phyloP scores from a whole-genome alignment of 2,797 vertebrate species.

The Cryptoblepharus egeriae region DNA sequence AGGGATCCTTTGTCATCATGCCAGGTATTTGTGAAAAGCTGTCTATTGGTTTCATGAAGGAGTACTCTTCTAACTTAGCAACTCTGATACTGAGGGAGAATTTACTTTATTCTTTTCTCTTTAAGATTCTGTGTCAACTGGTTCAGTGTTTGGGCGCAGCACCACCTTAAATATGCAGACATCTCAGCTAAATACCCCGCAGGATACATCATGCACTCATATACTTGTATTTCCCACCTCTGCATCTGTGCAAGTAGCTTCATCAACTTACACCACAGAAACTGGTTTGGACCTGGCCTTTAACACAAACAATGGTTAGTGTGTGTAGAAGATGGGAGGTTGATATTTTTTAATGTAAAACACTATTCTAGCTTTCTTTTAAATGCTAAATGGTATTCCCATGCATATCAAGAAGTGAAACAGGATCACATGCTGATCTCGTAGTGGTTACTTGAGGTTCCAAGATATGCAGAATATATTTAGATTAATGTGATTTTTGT shows the following conservation, averaged over 20 bases:
- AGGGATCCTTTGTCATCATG: slow-evolving; percentile 99
- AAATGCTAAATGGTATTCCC: too few species aligned
- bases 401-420: too few species aligned
- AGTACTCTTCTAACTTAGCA: fast-evolving
- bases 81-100: neutral
- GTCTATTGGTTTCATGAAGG: neutral
- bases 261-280: slow-evolving; percentile 92
- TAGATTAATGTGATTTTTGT: too few species aligned
- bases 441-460: too few species aligned
- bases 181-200: slow-evolving; percentile 95
- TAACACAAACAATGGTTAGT: slow-evolving; percentile 94
- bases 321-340: slow-evolving; percentile 14
- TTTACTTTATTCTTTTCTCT: neutral
- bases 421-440: too few species aligned
- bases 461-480: too few species aligned
- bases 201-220: slow-evolving; percentile 98
- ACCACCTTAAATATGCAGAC: slow-evolving; percentile 98
- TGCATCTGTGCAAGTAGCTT: slow-evolving; percentile 93
- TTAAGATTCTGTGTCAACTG: slow-evolving; percentile 95
- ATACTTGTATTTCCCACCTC: slow-evolving; percentile 98
- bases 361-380: too few species aligned
- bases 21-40: slow-evolving; percentile 80
- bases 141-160: slow-evolving; percentile 97
- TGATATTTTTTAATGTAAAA: neutral
- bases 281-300: slow-evolving; percentile 92